These are phyloP conservation scores for Salarias fasciatus DNA, from an alignment of 2,797 vertebrate species.

Conservation along the genomic window DNA sequence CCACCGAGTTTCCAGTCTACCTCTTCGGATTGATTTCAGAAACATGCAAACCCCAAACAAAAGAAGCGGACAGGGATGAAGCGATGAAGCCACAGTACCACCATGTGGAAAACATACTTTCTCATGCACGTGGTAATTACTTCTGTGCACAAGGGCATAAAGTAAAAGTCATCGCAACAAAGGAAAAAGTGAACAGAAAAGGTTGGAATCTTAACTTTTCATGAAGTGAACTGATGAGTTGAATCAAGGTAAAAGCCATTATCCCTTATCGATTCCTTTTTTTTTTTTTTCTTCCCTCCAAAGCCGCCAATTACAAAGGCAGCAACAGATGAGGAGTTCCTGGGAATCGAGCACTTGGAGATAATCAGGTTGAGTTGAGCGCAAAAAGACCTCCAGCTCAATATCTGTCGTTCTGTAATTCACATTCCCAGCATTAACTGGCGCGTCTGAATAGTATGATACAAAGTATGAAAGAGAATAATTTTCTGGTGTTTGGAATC, in stretches of 20 bases:
- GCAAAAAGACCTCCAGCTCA: neutral
- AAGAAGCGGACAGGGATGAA: no score
- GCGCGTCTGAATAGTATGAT: neutral
- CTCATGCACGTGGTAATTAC: no score
- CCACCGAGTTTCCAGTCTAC: no score
- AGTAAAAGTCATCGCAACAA: neutral
- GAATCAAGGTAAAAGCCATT: constrained; percentile 52
- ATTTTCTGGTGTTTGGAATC: constrained; percentile 5
- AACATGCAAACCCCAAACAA: no score
- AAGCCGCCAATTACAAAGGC: constrained; percentile 35
- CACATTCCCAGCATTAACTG: neutral
- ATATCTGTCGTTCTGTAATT: no score
- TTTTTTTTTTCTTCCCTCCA: neutral
- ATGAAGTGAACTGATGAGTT: constrained; percentile 34
- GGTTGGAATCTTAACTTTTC: constrained; percentile 12
- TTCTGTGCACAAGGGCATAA: neutral
- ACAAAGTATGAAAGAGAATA: constrained; percentile 1
- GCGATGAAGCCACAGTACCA: no score
- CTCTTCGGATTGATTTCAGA: no score
- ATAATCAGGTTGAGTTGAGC: neutral
- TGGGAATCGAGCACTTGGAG: constrained; percentile 3
- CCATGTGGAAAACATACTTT: no score
- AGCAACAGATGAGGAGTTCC: constrained; percentile 15
- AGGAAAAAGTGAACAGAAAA: neutral
- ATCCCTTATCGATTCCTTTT: constrained; percentile 38